Base-by-base conservation (phyloP, 2,888 invertebrate genomes). In the Cyrtodaria siliqua region DNA sequence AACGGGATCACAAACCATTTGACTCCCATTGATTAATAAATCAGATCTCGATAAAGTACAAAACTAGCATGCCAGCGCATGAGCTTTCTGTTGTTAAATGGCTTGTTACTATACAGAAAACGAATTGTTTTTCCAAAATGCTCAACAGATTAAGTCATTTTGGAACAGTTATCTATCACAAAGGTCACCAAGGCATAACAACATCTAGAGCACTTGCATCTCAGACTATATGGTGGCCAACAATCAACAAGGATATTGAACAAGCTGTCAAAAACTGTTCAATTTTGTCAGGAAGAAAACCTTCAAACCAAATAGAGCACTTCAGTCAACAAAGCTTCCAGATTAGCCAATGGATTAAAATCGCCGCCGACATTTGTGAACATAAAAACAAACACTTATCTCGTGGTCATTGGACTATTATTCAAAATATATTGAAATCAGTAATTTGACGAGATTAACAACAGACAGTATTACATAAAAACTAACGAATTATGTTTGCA, bases 221-320 rank as follows among this genome's bases (percentile, higher is more conserved):
- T 4, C n/a, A 29, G 12, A 40, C 60, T 12, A 74, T 83, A 9
- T 86, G 71, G 70, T 84, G 83, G 80, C 82, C 82, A 18, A 33
- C 49, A 1, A 66, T 83, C 12, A 47, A 47, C 16, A 52, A 18
- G 6, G 69, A 76, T 16, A 71, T 83, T 12, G 38, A 73, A n/a
- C 16, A 59, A 0, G 20, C 23, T 12, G 62, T 82, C 0, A 16
- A 18, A 16, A 44, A 20, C 4, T 84, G 84, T 49, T 0, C 16
- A 27, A 61, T 68, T 49, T 83, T 82, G 24, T 60, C 68, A 38
- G 42, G 18, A 20, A 27, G 75, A 14, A 62, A 40, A 27, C 71
- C 75, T n/a, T 50, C 50, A n/a, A 72, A 79, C 26, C 29, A 57
- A 18, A 71, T 66, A 20, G 79, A 84, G 60, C 75, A 38, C 49